phyloP scores from a whole-genome alignment of 2,888 invertebrate species.

The Cremastinae sp. region DNA sequence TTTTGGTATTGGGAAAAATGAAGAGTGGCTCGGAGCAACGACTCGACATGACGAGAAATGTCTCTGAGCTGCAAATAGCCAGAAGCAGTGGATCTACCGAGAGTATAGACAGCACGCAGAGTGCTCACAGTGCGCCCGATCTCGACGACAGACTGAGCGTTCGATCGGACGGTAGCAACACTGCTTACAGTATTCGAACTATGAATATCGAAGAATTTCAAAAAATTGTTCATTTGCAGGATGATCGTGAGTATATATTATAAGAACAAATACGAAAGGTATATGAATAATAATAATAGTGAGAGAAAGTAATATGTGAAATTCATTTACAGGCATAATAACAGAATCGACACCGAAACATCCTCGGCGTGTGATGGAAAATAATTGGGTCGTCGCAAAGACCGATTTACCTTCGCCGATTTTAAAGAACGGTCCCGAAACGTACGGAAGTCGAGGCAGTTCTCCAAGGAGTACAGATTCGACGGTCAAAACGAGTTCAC shows the following conservation, averaged over 20 bases:
- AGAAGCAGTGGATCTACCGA: constrained; percentile 74
- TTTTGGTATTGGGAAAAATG: constrained; percentile 68
- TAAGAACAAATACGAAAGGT: no score
- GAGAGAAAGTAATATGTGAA: no score
- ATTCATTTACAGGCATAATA: constrained; percentile 64
- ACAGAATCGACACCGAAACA: constrained; percentile 69
- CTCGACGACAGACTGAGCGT: constrained; percentile 76
- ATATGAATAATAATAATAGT: no score
- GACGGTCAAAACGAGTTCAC: constrained; percentile 73
- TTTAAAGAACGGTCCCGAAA: constrained; percentile 65
- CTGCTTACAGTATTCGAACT: constrained; percentile 70
- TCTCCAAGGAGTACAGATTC: constrained; percentile 63
- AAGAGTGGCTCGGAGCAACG: constrained; percentile 75
- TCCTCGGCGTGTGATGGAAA: constrained; percentile 67
- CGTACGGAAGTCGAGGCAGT: constrained; percentile 60
- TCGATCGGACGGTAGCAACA: constrained; percentile 75
- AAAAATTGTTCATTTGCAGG: constrained; percentile 71
- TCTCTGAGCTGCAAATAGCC: constrained; percentile 66
- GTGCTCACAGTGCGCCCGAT: constrained; percentile 77
- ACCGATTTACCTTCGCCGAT: constrained; percentile 75
- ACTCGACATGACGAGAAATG: constrained; percentile 66
- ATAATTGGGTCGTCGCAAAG: constrained; percentile 69
- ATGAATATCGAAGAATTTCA: constrained; percentile 72
- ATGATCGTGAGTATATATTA: constrained; percentile 69
- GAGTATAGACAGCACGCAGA: constrained; percentile 77